Base-by-base conservation (phyloP, 2,113 vertebrate species). In the Ctenomys sociabilis region DNA sequence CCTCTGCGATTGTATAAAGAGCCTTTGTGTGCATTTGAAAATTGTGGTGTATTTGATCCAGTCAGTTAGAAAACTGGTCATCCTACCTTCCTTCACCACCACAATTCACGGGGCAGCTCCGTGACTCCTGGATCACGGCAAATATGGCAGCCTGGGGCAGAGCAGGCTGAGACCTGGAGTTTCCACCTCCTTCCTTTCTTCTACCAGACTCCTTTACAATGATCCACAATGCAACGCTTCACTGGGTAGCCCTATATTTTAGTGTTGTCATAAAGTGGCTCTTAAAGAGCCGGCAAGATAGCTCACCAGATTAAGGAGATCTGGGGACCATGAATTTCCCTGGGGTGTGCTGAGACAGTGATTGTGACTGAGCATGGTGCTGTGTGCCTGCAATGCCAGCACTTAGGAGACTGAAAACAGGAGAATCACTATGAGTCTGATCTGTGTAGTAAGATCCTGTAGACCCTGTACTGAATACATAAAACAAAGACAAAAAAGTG, bases 1-100 rank as follows among this genome's bases (percentile, higher is more conserved):
- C 43, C 75, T 83, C 75, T 83, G 19, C 16, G 70, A 35, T 85
- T 86, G 72, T 90, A 7, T 70, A 40, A 6, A 49, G 17, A 83
- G 4, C 52, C 7, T 96, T 88, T 64, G 45, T 77, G 73, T 70
- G n/a, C 35, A 49, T 43, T 89, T 57, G 91, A 83, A 82, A 95
- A 92, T 78, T 43, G 52, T 78, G 63, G 32, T 90, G 40, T 87
- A 68, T 45, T 90, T 94, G 30, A 68, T 37, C 35, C 59, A 80
- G 1, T 54, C n/a, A 78, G 61, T 72, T 59, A 92, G 52, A 14
- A 59, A 83, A 59, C 81, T 21, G 43, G 32, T 68, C 35, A 19
- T 10, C 19, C 14, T 14, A 70, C 64, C 8, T 45, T 16, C 3
- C 16, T 3, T 26, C 4, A 45, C 21, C 4, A 17, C 54, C 61